phyloP scores from a whole-genome alignment of 2,113 vertebrate species.

The Labrus mixtus region DNA sequence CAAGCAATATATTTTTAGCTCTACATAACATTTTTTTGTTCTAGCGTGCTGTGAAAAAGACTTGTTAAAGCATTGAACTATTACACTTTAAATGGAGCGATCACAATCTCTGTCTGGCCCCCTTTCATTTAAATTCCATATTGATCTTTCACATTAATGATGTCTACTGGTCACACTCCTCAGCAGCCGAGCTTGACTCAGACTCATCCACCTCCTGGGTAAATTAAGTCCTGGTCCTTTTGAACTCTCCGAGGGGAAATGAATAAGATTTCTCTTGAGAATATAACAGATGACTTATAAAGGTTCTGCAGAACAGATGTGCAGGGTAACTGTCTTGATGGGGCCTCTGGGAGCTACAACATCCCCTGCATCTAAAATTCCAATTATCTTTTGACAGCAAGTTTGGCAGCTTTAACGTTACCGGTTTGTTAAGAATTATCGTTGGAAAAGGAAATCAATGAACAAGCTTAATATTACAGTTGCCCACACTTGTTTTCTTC shows the following conservation, averaged over 20 bases:
- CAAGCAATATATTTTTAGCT: too few species aligned
- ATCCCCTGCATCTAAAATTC: slow-evolving; percentile 30
- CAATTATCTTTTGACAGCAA: slow-evolving; percentile 35
- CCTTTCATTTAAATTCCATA: too few species aligned
- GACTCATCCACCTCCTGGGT: not conserved
- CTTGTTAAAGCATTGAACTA: too few species aligned
- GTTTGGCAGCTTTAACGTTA: not conserved
- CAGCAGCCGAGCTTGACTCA: too few species aligned
- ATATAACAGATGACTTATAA: slow-evolving; percentile 10
- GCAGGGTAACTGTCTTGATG: slow-evolving; percentile 2
- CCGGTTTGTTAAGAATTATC: slow-evolving; percentile 1
- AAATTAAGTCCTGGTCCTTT: not conserved
- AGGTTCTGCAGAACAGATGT: not conserved
- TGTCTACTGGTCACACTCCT: too few species aligned
- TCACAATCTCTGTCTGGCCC: too few species aligned
- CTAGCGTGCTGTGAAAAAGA: too few species aligned
- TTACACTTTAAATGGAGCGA: too few species aligned
- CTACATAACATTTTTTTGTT: too few species aligned
- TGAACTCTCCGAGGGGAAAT: not conserved
- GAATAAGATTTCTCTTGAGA: slow-evolving; percentile 18
- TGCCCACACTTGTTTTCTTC: not conserved
- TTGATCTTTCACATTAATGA: too few species aligned
- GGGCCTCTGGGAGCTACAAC: slow-evolving; percentile 20
- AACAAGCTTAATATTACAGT: not conserved
- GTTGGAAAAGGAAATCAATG: slow-evolving; percentile 9